Percentiles rank a stretch among this genome's conserved stretches.
Evolutionary conservation across 2,797 vertebrate genomes (phyloP).

Genomic region (Allobates femoralis): DNA sequence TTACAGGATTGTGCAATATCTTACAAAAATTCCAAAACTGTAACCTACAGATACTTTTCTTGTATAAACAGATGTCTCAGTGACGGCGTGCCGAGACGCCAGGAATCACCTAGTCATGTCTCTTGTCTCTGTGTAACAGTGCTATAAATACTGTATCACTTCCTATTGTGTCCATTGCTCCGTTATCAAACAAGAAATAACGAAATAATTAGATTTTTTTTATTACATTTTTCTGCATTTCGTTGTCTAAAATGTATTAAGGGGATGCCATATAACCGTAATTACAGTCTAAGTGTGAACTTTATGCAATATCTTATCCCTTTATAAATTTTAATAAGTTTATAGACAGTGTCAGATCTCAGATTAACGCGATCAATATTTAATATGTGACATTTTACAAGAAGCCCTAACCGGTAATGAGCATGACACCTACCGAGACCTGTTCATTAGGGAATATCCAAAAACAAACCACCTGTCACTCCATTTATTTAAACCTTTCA

Average conservation of each 20-base stretch:
- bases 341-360: conserved; percentile 19
- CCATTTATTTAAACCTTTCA: neutral
- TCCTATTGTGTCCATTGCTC: neutral
- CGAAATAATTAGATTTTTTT: neutral
- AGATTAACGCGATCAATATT: conserved; percentile 36
- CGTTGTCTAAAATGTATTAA: neutral
- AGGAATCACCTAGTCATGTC: too few species aligned
- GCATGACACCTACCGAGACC: neutral
- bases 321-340: conserved; percentile 44
- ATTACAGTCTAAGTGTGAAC: conserved; percentile 6
- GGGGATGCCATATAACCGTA: neutral
- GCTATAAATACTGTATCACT: neutral
- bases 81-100: too few species aligned
- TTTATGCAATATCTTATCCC: neutral
- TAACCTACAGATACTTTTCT: neutral
- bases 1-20: neutral
- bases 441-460: neutral
- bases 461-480: neutral
- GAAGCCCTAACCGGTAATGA: neutral
- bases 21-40: neutral
- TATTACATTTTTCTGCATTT: neutral
- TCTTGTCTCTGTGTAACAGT: neutral
- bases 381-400: conserved; percentile 52
- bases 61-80: too few species aligned
- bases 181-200: neutral